Base-by-base conservation (phyloP, 2,113 vertebrate genomes). In the Butorides virescens region DNA sequence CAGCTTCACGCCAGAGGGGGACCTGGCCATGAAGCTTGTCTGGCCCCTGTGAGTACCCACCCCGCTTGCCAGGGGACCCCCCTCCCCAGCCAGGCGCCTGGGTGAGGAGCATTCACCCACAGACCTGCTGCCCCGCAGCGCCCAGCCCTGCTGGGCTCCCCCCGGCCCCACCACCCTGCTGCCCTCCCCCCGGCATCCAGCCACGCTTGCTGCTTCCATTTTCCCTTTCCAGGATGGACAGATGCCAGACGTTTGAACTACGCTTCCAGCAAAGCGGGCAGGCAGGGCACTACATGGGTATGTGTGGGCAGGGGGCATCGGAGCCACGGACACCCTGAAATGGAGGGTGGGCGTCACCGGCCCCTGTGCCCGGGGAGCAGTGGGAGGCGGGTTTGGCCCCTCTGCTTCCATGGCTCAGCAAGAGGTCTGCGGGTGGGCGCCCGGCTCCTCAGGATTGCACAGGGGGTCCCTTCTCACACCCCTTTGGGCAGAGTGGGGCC, bases 381-480 rank as follows among this genome's bases (percentile, higher is more conserved):
- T 0, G 2, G 29, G 67, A 39, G 34, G 39, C 0, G 23, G 83
- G 53, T 32, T 65, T 61, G 36, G 32, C 37, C 21, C 10, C 47
- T 67, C n/a, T 81, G 47, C 20, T 37, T 84, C 72, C 55, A 22
- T 1, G 0, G 1, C 50, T 58, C 2, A 2, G 26, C 0, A 0
- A 49, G 49, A 39, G 3, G 50, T 13, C 1, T 75, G 29, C 1
- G 4, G 34, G 25, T 11, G 32, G 47, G 47, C 10, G 13, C 27
- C 13, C 1, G 2, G 50, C 39, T 61, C 20, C 9, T 21, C 27
- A 3, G 2, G n/a, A 7, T 44, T 0, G 0, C 12, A 3, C 9
- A 11, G 37, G 26, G 20, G 7, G 19, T 55, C 63, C 21, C n/a
- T 90, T 44, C 52, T 70, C 49, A 30, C 7, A 3, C 9, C 23